A percentile compares a stretch with the other conserved stretches of the same genome.
These are phyloP conservation scores for Morelia viridis DNA, from an alignment of 2,797 vertebrate species.

Conservation along the genomic window DNA sequence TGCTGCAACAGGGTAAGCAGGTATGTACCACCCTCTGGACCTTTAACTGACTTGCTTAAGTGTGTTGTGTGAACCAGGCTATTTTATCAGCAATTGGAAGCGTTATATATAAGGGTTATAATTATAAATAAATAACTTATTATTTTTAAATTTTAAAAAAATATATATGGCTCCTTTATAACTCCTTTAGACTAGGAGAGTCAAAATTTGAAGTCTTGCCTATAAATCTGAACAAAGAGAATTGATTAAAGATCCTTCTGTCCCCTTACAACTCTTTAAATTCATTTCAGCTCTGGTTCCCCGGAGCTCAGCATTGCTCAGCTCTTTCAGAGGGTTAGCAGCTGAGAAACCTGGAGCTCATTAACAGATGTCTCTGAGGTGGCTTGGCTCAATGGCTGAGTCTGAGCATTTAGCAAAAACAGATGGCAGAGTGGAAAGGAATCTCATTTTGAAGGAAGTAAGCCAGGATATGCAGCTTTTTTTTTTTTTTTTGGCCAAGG, in stretches of 20 bases:
- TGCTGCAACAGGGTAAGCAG: background rate
- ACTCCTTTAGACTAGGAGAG: background rate
- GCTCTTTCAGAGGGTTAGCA: background rate
- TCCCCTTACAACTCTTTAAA: background rate
- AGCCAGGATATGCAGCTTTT: background rate
- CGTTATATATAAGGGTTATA: background rate
- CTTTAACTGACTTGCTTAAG: background rate
- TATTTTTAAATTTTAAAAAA: too few species aligned
- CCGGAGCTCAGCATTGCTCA: background rate
- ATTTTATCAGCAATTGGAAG: background rate
- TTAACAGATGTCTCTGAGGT: constrained; percentile 28
- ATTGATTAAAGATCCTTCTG: background rate
- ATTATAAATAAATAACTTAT: too few species aligned
- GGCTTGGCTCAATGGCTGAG: background rate
- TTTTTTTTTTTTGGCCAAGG: background rate
- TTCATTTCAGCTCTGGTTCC: background rate
- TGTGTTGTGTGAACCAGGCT: background rate
- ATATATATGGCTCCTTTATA: too few species aligned
- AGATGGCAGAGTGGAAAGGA: constrained; percentile 11
- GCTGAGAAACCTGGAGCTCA: background rate
- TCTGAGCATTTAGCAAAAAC: rapidly evolving
- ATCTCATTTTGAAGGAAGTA: background rate
- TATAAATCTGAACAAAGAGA: background rate
- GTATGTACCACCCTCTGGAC: background rate
- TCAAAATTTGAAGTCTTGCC: background rate